Conservation (phyloP, 2,113 vertebrate genomes). For the Camarhynchus parvulus region DNA sequence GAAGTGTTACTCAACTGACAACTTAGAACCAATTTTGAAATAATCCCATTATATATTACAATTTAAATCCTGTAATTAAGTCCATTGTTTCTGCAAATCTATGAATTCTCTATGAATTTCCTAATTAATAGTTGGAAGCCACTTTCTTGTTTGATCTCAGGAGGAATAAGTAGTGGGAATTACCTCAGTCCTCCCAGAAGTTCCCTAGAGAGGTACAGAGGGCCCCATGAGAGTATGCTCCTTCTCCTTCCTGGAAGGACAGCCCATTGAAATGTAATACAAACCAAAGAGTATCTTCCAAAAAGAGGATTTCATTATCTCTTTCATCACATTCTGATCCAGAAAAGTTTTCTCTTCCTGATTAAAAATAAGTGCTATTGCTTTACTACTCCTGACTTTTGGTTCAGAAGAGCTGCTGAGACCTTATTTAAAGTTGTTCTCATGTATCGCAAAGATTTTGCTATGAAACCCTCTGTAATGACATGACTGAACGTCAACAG, state of each 20-base stretch:
- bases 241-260: neutral
- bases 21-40: neutral
- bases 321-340: neutral
- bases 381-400: neutral
- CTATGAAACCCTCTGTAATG: neutral
- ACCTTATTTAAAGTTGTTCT: neutral
- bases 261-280: neutral
- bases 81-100: neutral
- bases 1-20: constrained; percentile 18
- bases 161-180: neutral
- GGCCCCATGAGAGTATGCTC: neutral
- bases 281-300: neutral
- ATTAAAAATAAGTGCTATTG: neutral
- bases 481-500: neutral
- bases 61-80: neutral
- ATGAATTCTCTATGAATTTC: neutral
- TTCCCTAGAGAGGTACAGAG: neutral
- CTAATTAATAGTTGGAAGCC: neutral
- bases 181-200: neutral
- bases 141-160: constrained; percentile 8
- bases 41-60: neutral
- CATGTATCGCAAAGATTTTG: neutral
- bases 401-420: neutral
- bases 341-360: neutral
- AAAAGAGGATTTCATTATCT: neutral